Percentiles rank a stretch among this genome's conserved stretches.
phyloP scores from a whole-genome alignment of 2,888 invertebrate genomes.

The Hemaris fuciformis region DNA sequence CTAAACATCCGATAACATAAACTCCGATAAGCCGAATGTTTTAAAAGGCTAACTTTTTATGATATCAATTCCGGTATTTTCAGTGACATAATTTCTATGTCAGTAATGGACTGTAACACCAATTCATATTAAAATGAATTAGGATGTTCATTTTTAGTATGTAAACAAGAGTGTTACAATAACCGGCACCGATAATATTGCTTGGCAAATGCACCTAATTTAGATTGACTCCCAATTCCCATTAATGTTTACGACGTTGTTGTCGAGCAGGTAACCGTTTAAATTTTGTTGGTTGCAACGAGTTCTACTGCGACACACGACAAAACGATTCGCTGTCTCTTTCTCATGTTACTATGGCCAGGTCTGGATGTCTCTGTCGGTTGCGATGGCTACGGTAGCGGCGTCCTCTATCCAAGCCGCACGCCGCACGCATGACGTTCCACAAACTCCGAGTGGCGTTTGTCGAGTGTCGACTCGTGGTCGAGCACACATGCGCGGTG shows the following conservation, averaged over 20 bases:
- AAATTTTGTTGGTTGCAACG: conserved; percentile 29
- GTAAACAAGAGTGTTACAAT: background rate
- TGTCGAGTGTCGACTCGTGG: background rate
- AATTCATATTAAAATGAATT: too few relatives aligned
- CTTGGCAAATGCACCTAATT: background rate
- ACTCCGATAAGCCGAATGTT: too few relatives aligned
- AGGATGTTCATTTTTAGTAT: too few relatives aligned
- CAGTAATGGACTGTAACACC: too few relatives aligned
- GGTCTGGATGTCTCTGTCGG: conserved; percentile 34
- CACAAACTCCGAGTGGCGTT: conserved; percentile 12
- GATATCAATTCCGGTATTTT: too few relatives aligned
- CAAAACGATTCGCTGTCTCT: conserved; percentile 34
- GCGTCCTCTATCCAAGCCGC: conserved; percentile 15
- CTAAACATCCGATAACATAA: too few relatives aligned
- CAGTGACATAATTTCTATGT: too few relatives aligned
- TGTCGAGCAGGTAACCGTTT: conserved; percentile 19
- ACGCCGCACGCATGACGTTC: conserved; percentile 16
- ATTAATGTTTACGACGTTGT: conserved; percentile 20
- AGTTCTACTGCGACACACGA: conserved; percentile 28
- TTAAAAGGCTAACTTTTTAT: too few relatives aligned
- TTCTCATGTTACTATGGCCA: conserved; percentile 21
- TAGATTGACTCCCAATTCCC: conserved; percentile 8
- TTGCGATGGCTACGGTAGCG: conserved; percentile 16
- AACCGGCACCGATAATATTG: background rate
- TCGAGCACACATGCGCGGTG: conserved; percentile 59